Base-by-base conservation (phyloP, 2,113 vertebrate species). In the Numida meleagris region DNA sequence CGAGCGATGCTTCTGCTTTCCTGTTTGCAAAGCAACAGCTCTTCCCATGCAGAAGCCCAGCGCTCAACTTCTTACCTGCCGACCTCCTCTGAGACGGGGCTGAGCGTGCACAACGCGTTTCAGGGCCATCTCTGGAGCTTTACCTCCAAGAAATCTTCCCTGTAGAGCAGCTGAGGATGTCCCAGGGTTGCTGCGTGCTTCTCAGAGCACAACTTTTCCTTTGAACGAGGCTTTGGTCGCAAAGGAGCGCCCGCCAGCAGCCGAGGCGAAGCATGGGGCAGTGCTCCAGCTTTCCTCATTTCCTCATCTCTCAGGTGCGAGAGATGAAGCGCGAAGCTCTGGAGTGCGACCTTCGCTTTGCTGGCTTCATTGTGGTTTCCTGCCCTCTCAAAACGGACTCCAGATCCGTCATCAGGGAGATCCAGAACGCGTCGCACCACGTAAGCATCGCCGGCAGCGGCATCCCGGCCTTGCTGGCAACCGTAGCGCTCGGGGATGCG, bases 371-470 rank as follows among this genome's bases (percentile, higher is more conserved):
- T 59, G 99, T 99, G 36, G 99, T 99, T 33, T 99, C 99, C 57
- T 99, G 99, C 48, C 99, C 99, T 0, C 98, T 99, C 42, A 99
- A 99, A 96, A 97, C 88, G 2, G 99, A 99, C 95, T 99, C 99
- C 87, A 99, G 98, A 93, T 92, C 98, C 0, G 99, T 99, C 59
- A 99, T 99, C 97, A 97, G 97, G 40, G 99, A 99, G 96, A 99
- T 99, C 94, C 98, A 99, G 93, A 99, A 98, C 1, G 99, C 99
- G 0, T 99, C 99, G 0, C 99, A 99, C 94, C 98, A 98, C 72
- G 99, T 99, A 97, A 98, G 97, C 4, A 1, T 29, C 13, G 2
- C 8, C 68, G 12, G 40, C 34, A 2, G 8, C 78, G 12, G 33
- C 31, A 2, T 36, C 34, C 15, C 3, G 11, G 8, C 62, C 14